Base-by-base conservation (phyloP, 2,888 invertebrate genomes). In the Lycaena phlaeas region DNA sequence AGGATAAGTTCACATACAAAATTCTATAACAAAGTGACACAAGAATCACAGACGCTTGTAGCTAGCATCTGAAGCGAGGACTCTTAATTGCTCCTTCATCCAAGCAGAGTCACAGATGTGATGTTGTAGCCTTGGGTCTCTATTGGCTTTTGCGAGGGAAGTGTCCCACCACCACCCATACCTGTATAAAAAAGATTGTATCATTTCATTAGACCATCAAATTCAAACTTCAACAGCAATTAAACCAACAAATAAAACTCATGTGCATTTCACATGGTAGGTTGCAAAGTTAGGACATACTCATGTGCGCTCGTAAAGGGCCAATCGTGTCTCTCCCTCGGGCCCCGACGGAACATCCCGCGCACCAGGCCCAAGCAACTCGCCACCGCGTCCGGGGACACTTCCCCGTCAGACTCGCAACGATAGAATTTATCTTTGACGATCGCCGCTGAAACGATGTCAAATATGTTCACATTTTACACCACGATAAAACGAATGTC, bases 51-150 rank as follows among this genome's bases (percentile, higher is more conserved):
- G 45, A n/a, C 53, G 61, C 42, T 63, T 59, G 46, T 59, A 61
- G 11, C 56, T 55, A 25, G 61, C 56, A 43, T 73, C 73, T 2
- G 64, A 62, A 14, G 74, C 65, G 3, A 84, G 65, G 50, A 81
- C 64, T 3, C 61, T 52, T 45, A 81, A 53, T 17, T 74, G 69
- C 42, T 61, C 68, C 55, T 74, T 73, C 42, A 84, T 70, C 84
- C 84, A 81, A 18, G 66, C 57, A 2, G 85, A 84, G 58, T 85
- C 86, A 28, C 68, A 68, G 48, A 86, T 72, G 54, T 71, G 79
- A 59, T 82, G 85, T 75, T 61, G 36, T 71, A 66, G 42, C 56
- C 63, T 54, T 76, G 71, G 7, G 38, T 51, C 43, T 41, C 41
- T 9, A n/a, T 27, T n/a, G 2, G 31, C 63, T 27, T 27, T n/a